phyloP scores from a whole-genome alignment of 2,797 vertebrate genomes.

The Spinus olivaceus region DNA sequence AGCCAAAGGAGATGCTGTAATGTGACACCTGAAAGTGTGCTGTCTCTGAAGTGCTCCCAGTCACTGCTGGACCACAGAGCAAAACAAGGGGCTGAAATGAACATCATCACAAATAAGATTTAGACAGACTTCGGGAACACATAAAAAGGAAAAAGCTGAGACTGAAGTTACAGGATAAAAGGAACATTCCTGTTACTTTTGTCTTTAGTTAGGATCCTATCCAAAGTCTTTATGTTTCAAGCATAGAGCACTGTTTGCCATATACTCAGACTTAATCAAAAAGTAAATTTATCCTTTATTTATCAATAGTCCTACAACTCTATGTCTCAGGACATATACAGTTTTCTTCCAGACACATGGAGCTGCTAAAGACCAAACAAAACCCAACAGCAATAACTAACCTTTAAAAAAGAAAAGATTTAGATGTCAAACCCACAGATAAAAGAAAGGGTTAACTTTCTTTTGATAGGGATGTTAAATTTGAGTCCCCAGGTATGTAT shows the following conservation, averaged over 20 bases:
- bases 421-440: not conserved
- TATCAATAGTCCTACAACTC: not conserved
- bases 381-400: not conserved
- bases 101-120: not conserved
- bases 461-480: not conserved
- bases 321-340: accelerated
- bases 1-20: not conserved
- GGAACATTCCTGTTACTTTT: not conserved
- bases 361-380: not conserved
- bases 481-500: not conserved
- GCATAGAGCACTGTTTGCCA: not conserved
- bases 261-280: not conserved
- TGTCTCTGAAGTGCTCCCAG: slow-evolving; percentile 42
- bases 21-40: not conserved
- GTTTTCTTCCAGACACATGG: not conserved
- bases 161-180: slow-evolving; percentile 25
- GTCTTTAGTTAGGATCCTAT: not conserved
- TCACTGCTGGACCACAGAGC: slow-evolving; percentile 44
- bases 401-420: not conserved
- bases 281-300: not conserved
- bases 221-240: not conserved
- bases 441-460: not conserved
- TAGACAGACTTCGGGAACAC: not conserved
- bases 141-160: slow-evolving; percentile 2
- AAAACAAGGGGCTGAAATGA: not conserved